A percentile compares a stretch with the other conserved stretches of the same genome.
Evolutionary conservation across 1,140 invertebrate species (phyloP).

Genomic region (Microplitis demolitor): DNA sequence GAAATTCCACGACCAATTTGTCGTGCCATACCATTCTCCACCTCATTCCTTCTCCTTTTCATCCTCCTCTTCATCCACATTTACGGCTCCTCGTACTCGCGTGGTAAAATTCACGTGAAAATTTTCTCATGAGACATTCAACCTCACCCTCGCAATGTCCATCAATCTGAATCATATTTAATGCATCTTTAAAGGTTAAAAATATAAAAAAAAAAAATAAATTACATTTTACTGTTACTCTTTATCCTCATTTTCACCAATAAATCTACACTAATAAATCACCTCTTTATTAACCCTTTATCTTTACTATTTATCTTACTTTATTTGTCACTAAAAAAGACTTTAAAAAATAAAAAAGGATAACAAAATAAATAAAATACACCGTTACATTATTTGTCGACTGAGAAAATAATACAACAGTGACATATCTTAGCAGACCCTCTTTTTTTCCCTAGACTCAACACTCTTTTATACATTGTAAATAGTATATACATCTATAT

Average conservation of each 20-base stretch:
- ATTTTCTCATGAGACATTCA: neutral
- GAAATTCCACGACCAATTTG: slow-evolving; percentile 35
- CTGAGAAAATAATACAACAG: neutral
- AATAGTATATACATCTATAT: too few relatives aligned
- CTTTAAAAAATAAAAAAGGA: neutral
- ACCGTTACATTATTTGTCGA: neutral
- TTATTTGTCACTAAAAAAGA: too few relatives aligned
- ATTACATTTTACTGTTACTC: neutral
- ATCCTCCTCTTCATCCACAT: neutral
- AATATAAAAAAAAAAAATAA: slow-evolving; percentile 1
- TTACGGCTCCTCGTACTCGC: neutral
- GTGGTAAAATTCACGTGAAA: neutral
- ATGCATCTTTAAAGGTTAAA: neutral
- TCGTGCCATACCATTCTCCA: slow-evolving; percentile 6
- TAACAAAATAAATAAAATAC: neutral
- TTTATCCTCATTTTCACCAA: slow-evolving; percentile 10
- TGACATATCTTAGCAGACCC: slow-evolving; percentile 9
- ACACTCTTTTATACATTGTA: neutral
- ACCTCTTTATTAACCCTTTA: slow-evolving; percentile 1
- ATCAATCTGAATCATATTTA: slow-evolving; percentile 22
- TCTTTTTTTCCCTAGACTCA: neutral
- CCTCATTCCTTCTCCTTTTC: neutral
- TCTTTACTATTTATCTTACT: neutral
- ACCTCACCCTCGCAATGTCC: neutral
- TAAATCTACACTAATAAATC: slow-evolving; percentile 9